Conservation (phyloP, 2,113 vertebrate genomes). For the Gallinago media region DNA sequence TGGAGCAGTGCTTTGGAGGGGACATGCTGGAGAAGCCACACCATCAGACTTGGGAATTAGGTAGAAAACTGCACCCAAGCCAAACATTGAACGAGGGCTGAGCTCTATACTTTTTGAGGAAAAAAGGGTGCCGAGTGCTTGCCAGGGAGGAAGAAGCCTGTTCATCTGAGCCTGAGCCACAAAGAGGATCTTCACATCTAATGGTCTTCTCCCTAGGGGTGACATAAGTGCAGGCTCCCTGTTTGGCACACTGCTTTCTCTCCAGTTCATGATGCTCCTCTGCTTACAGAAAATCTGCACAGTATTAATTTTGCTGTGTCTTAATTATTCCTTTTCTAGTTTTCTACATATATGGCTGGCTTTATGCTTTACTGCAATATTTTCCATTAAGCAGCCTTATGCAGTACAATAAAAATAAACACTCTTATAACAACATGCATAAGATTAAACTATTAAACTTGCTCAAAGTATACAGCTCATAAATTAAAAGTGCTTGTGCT, state of each 20-base stretch:
- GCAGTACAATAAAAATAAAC: background rate
- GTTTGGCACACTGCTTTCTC: background rate
- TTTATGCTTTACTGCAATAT: background rate
- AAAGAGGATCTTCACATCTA: background rate
- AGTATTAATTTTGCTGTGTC: background rate
- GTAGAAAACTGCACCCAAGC: background rate
- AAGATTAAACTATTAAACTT: slow-evolving; percentile 4
- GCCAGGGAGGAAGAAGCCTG: background rate
- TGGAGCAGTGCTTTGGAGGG: background rate
- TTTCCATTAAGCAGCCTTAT: slow-evolving; percentile 13
- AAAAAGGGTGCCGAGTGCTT: background rate
- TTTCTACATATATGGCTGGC: background rate
- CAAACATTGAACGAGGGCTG: background rate
- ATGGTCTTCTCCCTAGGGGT: background rate
- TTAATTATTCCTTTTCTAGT: background rate
- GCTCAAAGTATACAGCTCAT: slow-evolving; percentile 20
- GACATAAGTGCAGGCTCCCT: background rate
- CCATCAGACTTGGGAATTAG: background rate
- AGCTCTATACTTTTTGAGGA: background rate
- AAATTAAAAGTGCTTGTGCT: slow-evolving; percentile 47
- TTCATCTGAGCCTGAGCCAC: background rate
- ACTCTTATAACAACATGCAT: background rate
- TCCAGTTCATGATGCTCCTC: background rate
- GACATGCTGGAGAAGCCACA: background rate
- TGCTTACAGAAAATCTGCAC: background rate